phyloP scores from a whole-genome alignment of 1,140 invertebrate species.

The Rhopalosiphum maidis region DNA sequence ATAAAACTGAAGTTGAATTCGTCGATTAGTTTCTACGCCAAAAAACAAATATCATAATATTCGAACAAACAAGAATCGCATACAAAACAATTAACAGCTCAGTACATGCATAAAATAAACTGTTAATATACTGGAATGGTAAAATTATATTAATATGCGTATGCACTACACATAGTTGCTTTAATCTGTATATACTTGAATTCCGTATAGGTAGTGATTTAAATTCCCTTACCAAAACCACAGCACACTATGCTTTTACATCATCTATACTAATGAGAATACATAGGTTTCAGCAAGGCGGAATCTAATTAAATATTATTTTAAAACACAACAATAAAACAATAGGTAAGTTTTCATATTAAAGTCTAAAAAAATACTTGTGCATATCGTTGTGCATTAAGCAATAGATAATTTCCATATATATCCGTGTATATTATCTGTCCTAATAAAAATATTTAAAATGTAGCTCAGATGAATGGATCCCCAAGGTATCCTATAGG shows the following conservation, averaged over 20 bases:
- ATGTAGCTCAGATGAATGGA: neutral
- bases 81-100: slow-evolving; percentile 1
- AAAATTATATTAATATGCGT: neutral
- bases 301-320: neutral
- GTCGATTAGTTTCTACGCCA: neutral
- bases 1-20: neutral
- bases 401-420: neutral
- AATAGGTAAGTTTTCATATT: neutral
- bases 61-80: neutral
- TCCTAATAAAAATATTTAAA: neutral
- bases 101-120: neutral
- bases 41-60: neutral
- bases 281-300: neutral
- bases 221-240: neutral
- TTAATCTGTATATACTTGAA: neutral
- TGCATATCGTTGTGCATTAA: neutral
- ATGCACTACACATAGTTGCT: neutral
- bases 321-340: neutral
- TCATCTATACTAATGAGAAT: neutral
- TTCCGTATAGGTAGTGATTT: neutral
- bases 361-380: neutral
- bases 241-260: neutral
- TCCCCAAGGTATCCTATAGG: neutral
- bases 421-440: neutral
- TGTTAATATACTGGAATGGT: neutral